phyloP scores from a whole-genome alignment of 2,113 vertebrate species.

The Spermophilus dauricus region DNA sequence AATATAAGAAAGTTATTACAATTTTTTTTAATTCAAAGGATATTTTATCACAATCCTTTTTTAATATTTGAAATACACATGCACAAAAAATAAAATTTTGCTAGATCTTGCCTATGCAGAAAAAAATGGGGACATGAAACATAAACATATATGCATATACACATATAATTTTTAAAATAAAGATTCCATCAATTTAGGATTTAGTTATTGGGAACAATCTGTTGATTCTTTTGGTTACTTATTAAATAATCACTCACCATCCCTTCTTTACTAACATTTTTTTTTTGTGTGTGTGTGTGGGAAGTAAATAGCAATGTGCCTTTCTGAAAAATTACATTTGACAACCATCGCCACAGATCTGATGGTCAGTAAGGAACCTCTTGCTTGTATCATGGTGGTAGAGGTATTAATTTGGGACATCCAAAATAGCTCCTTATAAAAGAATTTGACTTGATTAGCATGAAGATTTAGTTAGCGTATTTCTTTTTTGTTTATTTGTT shows the following conservation, averaged over 20 bases:
- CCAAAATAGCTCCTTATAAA: neutral
- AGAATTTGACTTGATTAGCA: neutral
- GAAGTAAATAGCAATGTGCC: neutral
- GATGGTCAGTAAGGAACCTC: neutral
- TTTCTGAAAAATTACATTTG: neutral
- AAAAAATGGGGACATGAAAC: neutral
- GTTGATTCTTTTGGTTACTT: neutral
- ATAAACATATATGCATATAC: neutral
- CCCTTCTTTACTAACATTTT: neutral
- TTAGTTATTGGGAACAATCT: neutral
- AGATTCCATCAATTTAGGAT: neutral
- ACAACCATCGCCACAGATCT: neutral
- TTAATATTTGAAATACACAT: conserved; percentile 28
- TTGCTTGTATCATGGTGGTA: neutral
- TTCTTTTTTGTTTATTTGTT: neutral
- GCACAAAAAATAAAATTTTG: neutral
- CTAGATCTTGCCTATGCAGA: neutral
- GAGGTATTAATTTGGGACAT: neutral
- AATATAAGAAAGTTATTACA: neutral
- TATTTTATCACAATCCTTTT: neutral
- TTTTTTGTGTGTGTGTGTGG: neutral
- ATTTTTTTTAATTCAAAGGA: neutral
- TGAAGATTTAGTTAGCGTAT: neutral
- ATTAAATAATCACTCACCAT: neutral
- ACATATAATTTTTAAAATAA: neutral